Base-by-base conservation (phyloP, 2,797 vertebrate genomes). In the Chromis chromis region DNA sequence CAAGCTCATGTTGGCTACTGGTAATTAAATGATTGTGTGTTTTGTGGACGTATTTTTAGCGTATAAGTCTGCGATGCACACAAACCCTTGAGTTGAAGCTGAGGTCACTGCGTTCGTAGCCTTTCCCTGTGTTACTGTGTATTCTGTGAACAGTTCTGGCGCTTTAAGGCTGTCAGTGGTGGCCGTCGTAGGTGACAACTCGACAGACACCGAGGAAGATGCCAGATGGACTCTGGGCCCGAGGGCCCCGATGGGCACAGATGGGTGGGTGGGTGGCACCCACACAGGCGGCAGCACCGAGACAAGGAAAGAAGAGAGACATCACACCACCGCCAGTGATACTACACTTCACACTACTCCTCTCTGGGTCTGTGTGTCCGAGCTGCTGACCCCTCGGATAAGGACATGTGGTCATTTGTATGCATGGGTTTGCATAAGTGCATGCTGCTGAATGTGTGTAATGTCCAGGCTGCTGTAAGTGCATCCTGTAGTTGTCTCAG, bases 211-310 rank as follows among this genome's bases (percentile, higher is more conserved):
- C 76, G 85, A 84, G 85, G 85, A 89, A 85, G 88, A 80, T 84
- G 90, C 83, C 94, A 95, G 92, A 94, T 92, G 90, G 91, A 89
- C 87, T 80, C 85, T 65, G 78, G 79, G 87, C 78, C 83, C 11
- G 14, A 60, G 83, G 92, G 82, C 74, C 78, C 76, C 52, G 40
- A 81, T 83, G 87, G 88, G 74, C 90, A 84, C 93, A 94, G 93
- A 93, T 92, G 90, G 89, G 84, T 53, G 84, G 89, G 92, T 94
- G 92, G 93, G 93, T 92, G 88, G 90, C 75, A 82, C 74, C 80
- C 84, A 79, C 89, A 78, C 88, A 87, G 76, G 58, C 79, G 8
- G 68, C 70, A 68, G 79, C 64, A 72, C 89, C 83, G 70, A 80
- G 80, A 91, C 83, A 70, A 72, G 53, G 64, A 70, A 50, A 69